phyloP scores from a whole-genome alignment of 2,113 vertebrate genomes.

The Apaloderma vittatum region DNA sequence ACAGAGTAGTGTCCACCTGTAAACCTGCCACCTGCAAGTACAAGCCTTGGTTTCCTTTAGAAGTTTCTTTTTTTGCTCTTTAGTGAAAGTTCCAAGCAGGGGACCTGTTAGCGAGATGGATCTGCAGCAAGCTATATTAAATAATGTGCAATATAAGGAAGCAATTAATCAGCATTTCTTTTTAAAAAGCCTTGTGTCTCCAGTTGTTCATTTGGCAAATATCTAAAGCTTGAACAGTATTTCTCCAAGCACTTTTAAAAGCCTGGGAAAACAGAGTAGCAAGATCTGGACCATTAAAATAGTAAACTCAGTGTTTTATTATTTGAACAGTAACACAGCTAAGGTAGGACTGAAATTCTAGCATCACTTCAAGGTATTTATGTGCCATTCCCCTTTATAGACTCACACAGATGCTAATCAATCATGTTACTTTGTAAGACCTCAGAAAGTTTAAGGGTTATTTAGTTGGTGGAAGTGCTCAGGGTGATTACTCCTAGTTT shows the following conservation, averaged over 20 bases:
- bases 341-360: not conserved
- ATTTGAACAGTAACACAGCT: not conserved
- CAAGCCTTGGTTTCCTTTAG: not conserved
- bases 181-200: not conserved
- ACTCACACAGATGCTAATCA: constrained; percentile 47
- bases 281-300: not conserved
- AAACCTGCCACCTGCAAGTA: not conserved
- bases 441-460: constrained; percentile 72
- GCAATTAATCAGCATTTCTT: not conserved
- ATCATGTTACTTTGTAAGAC: constrained; percentile 46
- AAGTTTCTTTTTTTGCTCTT: not conserved
- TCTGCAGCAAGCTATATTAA: not conserved
- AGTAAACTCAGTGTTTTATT: not conserved
- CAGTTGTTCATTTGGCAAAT: constrained; percentile 5
- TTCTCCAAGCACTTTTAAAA: not conserved
- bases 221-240: not conserved
- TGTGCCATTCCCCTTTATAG: not conserved
- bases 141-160: not conserved
- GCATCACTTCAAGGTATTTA: not conserved
- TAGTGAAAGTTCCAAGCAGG: not conserved
- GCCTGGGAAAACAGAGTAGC: not conserved
- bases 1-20: not conserved
- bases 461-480: constrained; percentile 52
- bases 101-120: not conserved
- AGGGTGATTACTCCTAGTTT: constrained; percentile 61